Evolutionary conservation across 2,888 invertebrate genomes (phyloP), one percentile per base, ranked within the genome.

Genomic region (Tenthredo livida): DNA sequence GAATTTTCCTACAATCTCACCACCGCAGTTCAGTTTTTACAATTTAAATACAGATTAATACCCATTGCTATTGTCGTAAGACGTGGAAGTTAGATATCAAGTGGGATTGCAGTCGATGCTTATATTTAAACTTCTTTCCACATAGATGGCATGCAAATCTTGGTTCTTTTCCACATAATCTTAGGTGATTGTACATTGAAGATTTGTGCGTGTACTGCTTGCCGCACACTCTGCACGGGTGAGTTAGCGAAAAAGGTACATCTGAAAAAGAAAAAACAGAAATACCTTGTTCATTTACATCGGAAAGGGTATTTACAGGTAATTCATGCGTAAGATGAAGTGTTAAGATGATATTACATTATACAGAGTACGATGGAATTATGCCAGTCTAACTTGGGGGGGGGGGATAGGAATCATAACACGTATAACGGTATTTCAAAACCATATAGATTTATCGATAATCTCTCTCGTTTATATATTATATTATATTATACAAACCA

Each of bases 111-210:
- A 93, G 86, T 80, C 91, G 91, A 85, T 92, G 91, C 70, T 93
- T 93, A 85, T 92, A 90, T 85, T 93, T 91, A 87, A 92, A 92
- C 77, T 89, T 88, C 77, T 90, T 93, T 33, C 91, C 90, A 87
- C 94, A 94, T 47, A 91, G 88, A 17, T 90, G 89, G 86, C 94
- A 94, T 9, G 87, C 87, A 88, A 93, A 94, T 88, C 90, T 90
- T 54, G 92, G 91, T 84, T 92, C 92, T 86, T 93, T 91, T 25
- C 93, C 93, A 85, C 93, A 94, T 12, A 89, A 85, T 58, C 89
- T 88, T 17, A 89, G 88, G 84, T 93, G 92, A 25, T 90, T 90
- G 85, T 91, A 91, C 86, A 93, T 90, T 47, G 93, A 93, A 2
- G 92, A 91, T 85, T 91, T 92, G 78, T 90, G 89, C 37, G 88